These are phyloP conservation scores for Dasypus novemcinctus DNA, from an alignment of 2,113 vertebrate species.

Conservation along the genomic window DNA sequence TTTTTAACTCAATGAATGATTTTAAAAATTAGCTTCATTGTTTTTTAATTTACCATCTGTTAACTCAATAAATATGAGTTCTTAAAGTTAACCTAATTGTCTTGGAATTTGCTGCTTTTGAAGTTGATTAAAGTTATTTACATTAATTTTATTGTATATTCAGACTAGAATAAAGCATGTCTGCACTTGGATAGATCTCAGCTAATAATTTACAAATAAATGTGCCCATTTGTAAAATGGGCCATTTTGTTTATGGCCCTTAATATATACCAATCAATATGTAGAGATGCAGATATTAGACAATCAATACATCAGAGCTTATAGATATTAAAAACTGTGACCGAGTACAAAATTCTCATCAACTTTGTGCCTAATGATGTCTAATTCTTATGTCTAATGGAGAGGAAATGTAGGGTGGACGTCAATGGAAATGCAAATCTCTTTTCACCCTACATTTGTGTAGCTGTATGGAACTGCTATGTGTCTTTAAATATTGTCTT, in stretches of 20 bases:
- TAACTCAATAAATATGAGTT: slow-evolving; percentile 79
- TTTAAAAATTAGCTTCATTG: slow-evolving; percentile 80
- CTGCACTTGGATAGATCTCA: slow-evolving; percentile 60
- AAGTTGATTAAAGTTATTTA: slow-evolving; percentile 77
- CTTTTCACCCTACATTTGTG: neutral
- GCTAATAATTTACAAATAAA: slow-evolving; percentile 76
- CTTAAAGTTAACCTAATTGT: slow-evolving; percentile 81
- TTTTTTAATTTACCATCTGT: slow-evolving; percentile 82
- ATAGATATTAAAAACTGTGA: neutral
- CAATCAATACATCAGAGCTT: neutral
- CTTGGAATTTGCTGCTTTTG: slow-evolving; percentile 76
- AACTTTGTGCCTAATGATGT: neutral
- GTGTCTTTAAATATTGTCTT: neutral
- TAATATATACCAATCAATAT: slow-evolving; percentile 32
- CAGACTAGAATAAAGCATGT: slow-evolving; percentile 70
- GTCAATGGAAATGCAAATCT: neutral
- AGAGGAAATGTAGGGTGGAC: neutral
- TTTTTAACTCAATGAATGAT: slow-evolving; percentile 77
- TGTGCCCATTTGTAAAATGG: slow-evolving; percentile 45
- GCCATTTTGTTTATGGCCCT: slow-evolving; percentile 37
- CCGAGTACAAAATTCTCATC: neutral
- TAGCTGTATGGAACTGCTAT: neutral
- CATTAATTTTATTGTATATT: slow-evolving; percentile 73
- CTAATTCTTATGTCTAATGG: neutral
- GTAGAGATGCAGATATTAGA: neutral